Evolutionary conservation across 2,797 vertebrate species (phyloP).

Genomic region (Phylloscopus collybita): DNA sequence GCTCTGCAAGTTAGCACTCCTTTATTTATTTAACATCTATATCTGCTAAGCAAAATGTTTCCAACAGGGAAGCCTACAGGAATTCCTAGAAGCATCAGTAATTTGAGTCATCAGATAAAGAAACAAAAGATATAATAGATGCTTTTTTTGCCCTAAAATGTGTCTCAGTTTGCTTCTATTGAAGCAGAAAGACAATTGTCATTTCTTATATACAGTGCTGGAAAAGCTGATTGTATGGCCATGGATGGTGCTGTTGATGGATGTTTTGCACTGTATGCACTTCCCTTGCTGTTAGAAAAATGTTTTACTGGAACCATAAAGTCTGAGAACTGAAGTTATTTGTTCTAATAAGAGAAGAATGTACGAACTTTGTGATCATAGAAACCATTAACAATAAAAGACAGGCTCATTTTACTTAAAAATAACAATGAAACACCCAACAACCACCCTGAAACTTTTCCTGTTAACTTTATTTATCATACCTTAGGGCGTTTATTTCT

Average conservation of each 20-base stretch:
- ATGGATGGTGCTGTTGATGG: neutral
- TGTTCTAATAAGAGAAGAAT: constrained; percentile 43
- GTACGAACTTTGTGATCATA: neutral
- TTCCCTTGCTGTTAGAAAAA: constrained; percentile 27
- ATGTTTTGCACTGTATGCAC: neutral
- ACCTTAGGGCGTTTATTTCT: neutral
- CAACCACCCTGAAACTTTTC: neutral
- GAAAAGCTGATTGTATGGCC: neutral
- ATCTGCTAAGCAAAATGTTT: neutral
- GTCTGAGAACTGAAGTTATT: neutral
- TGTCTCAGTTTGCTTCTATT: neutral
- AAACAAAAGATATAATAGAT: neutral
- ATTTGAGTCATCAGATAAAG: neutral
- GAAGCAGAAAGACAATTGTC: neutral
- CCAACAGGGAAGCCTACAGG: neutral
- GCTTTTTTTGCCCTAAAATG: neutral
- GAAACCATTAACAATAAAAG: constrained; percentile 11
- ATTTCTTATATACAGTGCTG: neutral
- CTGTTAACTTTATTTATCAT: neutral
- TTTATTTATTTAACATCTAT: neutral
- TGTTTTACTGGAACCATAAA: neutral
- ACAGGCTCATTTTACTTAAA: neutral
- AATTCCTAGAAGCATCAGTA: neutral
- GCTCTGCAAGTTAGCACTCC: neutral
- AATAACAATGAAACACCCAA: neutral